Base-by-base conservation (phyloP, 2,113 vertebrate genomes). In the Tragelaphus buxtoni region DNA sequence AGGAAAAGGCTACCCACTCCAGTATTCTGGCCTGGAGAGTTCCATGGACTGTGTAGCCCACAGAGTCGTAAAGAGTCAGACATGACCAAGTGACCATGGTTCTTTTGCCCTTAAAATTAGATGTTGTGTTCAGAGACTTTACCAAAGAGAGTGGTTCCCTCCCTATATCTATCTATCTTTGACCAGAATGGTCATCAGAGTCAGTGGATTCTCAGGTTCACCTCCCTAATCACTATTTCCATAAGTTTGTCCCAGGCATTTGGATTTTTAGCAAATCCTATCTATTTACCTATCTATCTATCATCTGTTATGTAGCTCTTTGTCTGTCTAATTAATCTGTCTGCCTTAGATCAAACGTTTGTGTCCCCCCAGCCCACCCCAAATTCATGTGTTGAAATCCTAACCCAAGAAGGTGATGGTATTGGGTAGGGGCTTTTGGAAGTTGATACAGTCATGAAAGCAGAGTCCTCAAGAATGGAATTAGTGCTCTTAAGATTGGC, bases 41-140 rank as follows among this genome's bases (percentile, higher is more conserved):
- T 69, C 63, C 63, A 69, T 69, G n/a, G n/a, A 35, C n/a, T 35
- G 4, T 69, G 22, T 35, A 69, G 65, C 22, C 65, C n/a, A 35
- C 0, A 0, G n/a, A 4, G n/a, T 69, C 0, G 3, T 39, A 69
- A 35, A 69, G n/a, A 35, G n/a, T 35, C 0, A 0, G 63, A 35
- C 2, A 35, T 2, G 1, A 35, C 63, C 1, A 4, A 69, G 18
- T 69, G 18, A 39, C n/a, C n/a, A 69, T 35, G n/a, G 17, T 35
- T 95, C 24, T 82, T 89, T 16, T 28, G 3, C 32, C 9, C 22
- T 47, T 93, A 42, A 69, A 58, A 24, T 45, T 30, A 76, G 7
- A 28, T 56, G 11, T 65, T 51, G 32, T 89, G 7, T 49, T 85
- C 26, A 85, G 63, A 28, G 18, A 69, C 24, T 61, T 56, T 26